Base-by-base conservation (phyloP, 2,888 invertebrate species). In the Brachypalpus laphriformis region DNA sequence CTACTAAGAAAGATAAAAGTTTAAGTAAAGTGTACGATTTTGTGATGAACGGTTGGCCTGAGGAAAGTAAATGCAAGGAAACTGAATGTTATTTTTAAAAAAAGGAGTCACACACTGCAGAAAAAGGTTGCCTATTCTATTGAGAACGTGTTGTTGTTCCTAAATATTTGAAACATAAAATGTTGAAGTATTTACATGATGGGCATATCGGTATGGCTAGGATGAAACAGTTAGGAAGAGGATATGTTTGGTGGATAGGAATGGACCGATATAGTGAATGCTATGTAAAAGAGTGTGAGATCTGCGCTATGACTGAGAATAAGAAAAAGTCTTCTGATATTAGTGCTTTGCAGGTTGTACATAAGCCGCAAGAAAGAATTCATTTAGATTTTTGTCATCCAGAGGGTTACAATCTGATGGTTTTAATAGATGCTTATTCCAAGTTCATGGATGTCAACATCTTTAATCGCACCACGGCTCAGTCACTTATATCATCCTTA, bases 361-460 rank as follows among this genome's bases (percentile, higher is more conserved):
- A 31, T 7, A 54, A 28, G 3, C 7, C 16, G 25, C 3, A 11
- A 66, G 16, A 34, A 37, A 37, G 18, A 25, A 25, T 66, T 22
- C 37, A 37, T 14, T 22, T 66, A 37, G 51, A 37, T 51, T 66
- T 51, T 66, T 51, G 31, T 66, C 34, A 49, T 7, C 31, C 6
- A 31, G 31, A 7, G 8, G 31, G 31, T 8, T 31, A 31, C 8
- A 31, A 49, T 34, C 6, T 49, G 2, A 20, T 65, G 20, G 31
- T 65, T 0, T 49, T 65, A 20, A 45, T 45, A 34, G 65, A 65
- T 20, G 47, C n/a, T n/a, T n/a, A n/a, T n/a, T n/a, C n/a, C n/a
- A n/a, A n/a, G n/a, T n/a, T n/a, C n/a, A n/a, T n/a, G n/a, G n/a
- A 63, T 45, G 47, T 31, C 11, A 42, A 40, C 28, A 5, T 45